A percentile compares a stretch with the other conserved stretches of the same genome.
Evolutionary conservation across 2,113 vertebrate genomes (phyloP).

Genomic region (Motacilla tschutschensis): DNA sequence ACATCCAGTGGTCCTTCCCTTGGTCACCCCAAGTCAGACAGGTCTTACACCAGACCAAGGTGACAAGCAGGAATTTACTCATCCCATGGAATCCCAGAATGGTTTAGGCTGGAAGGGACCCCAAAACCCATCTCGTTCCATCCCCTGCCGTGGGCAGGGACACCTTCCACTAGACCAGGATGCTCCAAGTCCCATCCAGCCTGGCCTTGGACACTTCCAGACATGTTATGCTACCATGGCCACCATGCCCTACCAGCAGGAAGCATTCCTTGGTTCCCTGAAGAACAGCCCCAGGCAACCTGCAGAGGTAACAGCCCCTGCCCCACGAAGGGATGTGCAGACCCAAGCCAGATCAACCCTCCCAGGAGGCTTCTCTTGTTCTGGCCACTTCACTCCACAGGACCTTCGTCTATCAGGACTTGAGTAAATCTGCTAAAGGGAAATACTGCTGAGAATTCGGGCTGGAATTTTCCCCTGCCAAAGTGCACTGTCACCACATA

Average conservation of each 20-base stretch:
- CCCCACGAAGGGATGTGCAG: accelerated
- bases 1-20: not conserved
- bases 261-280: not conserved
- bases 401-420: not conserved
- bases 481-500: not conserved
- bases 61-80: not conserved
- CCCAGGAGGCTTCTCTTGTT: not conserved
- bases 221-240: not conserved
- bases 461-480: not conserved
- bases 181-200: not conserved
- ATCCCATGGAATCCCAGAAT: not conserved
- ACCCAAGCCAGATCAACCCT: not conserved
- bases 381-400: not conserved
- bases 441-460: not conserved
- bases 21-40: not conserved
- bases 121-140: not conserved
- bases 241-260: not conserved
- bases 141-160: not conserved
- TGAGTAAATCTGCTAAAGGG: not conserved
- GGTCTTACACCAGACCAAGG: not conserved
- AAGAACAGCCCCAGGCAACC: not conserved
- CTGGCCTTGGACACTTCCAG: not conserved
- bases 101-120: not conserved
- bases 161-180: not conserved
- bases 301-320: not conserved